phyloP scores from a whole-genome alignment of 1,140 invertebrate species.

The Temnothorax curvispinosus region DNA sequence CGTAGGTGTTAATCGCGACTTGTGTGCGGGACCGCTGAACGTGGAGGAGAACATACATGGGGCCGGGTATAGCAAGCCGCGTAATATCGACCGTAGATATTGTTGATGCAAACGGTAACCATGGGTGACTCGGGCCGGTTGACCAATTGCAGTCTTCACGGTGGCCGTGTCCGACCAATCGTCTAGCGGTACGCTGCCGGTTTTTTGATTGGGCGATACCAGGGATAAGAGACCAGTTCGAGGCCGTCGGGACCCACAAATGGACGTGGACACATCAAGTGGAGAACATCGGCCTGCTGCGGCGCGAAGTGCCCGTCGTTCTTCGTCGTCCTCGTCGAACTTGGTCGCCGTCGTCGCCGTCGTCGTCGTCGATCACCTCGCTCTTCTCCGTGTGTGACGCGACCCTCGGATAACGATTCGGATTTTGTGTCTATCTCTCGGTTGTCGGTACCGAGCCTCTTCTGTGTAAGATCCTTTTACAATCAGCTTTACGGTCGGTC shows the following conservation, averaged over 20 bases:
- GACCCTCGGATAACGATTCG: slow-evolving; percentile 60
- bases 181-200: slow-evolving; percentile 75
- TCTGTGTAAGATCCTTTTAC: slow-evolving; percentile 62
- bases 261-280: slow-evolving; percentile 79
- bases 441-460: slow-evolving; percentile 10
- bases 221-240: slow-evolving; percentile 85
- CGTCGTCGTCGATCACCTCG: slow-evolving; percentile 10
- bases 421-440: slow-evolving; percentile 64
- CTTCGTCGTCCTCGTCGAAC: slow-evolving; percentile 18
- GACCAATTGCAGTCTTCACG: slow-evolving; percentile 83
- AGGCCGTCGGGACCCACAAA: slow-evolving; percentile 80
- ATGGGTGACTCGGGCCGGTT: slow-evolving; percentile 79
- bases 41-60: slow-evolving; percentile 43
- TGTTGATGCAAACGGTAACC: slow-evolving; percentile 85
- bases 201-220: slow-evolving; percentile 85
- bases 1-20: slow-evolving; percentile 69
- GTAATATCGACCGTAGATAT: slow-evolving; percentile 83
- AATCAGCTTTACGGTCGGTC: slow-evolving; percentile 50
- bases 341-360: slow-evolving; percentile 2
- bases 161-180: slow-evolving; percentile 83
- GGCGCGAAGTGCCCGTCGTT: slow-evolving; percentile 41
- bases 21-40: slow-evolving; percentile 29
- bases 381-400: slow-evolving; percentile 42
- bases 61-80: slow-evolving; percentile 64
- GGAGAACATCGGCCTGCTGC: slow-evolving; percentile 72